Conservation (phyloP, 2,113 vertebrate species). For the Gasterosteus nipponicus region DNA sequence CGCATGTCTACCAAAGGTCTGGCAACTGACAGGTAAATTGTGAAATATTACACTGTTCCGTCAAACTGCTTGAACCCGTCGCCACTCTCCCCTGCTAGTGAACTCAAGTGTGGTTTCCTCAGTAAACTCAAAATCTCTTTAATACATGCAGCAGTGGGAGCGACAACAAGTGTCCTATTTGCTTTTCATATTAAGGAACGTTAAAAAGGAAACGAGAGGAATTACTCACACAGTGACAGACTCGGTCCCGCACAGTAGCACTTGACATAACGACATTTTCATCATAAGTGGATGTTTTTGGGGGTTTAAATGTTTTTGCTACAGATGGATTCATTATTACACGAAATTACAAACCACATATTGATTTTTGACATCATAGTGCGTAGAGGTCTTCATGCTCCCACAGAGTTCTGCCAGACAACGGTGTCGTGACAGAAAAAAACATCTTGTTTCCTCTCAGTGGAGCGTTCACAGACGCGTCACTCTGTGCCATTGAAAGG, state of each 20-base stretch:
- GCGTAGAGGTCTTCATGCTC: not conserved
- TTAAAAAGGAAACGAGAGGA: not conserved
- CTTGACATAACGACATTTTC: not conserved
- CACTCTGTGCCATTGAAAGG: conserved; percentile 27
- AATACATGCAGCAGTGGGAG: conserved; percentile 9
- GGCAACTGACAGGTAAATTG: conserved; percentile 72
- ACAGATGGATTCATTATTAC: not conserved
- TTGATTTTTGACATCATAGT: conserved; percentile 22
- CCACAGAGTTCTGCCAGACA: conserved; percentile 26
- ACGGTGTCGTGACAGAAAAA: conserved; percentile 22
- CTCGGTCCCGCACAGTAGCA: not conserved
- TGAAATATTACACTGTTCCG: conserved; percentile 62
- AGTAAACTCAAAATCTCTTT: conserved; percentile 38
- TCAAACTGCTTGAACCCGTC: conserved; percentile 54
- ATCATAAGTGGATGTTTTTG: not conserved
- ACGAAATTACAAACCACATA: not conserved
- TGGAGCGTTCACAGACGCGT: conserved; percentile 23
- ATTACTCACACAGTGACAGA: not conserved
- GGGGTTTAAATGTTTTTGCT: not conserved
- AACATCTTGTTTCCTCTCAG: conserved; percentile 24
- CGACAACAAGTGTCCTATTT: not conserved
- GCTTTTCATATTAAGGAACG: conserved; percentile 31
- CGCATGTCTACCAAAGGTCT: conserved; percentile 51
- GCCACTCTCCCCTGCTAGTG: conserved; percentile 13
- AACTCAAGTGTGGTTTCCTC: conserved; percentile 36